Base-by-base conservation (phyloP, 2,113 vertebrate species). In the Uria lomvia region DNA sequence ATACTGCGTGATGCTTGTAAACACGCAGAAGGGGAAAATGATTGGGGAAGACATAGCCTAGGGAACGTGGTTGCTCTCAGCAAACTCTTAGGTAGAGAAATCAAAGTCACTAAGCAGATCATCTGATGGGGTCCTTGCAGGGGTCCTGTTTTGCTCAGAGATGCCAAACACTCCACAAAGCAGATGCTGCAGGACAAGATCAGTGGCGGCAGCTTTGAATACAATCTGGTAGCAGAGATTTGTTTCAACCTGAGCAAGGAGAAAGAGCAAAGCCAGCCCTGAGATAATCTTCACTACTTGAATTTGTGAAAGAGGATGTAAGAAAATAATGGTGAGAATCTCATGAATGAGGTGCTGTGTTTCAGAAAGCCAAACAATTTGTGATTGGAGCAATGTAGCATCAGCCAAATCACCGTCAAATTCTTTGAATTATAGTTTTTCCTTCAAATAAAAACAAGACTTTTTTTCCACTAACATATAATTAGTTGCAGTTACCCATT, bases 1-100 rank as follows among this genome's bases (percentile, higher is more conserved):
- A 32, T n/a, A 38, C 16, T 22, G 9, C 23, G 22, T 14, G 52
- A 55, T 65, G 52, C 24, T 38, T 34, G 24, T 15, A 53, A 79
- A 23, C 1, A 0, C 0, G 7, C 24, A n/a, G 43, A 58, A 32
- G 17, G 5, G 34, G 50, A 34, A 30, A 78, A 40, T 29, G 15
- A 29, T 1, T 42, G 56, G 8, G 85, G 38, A 80, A 80, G 53
- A 60, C 24, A 42, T 0, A 90, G 58, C 34, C 87, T 26, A 22
- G 36, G 23, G 66, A 88, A 93, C 70, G 40, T 5, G 5, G 15
- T 2, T 53, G 58, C 71, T 71, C 70, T 21, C 40, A 81, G 77
- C 56, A 89, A 77, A 73, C 16, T 43, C 49, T 63, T 22, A n/a
- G 81, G 36, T 18, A 23, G 20, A 12, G 19, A 74, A 80, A 82